Evolutionary conservation across 1,140 invertebrate species (phyloP).

Genomic region (Akabosia matsudoensis): DNA sequence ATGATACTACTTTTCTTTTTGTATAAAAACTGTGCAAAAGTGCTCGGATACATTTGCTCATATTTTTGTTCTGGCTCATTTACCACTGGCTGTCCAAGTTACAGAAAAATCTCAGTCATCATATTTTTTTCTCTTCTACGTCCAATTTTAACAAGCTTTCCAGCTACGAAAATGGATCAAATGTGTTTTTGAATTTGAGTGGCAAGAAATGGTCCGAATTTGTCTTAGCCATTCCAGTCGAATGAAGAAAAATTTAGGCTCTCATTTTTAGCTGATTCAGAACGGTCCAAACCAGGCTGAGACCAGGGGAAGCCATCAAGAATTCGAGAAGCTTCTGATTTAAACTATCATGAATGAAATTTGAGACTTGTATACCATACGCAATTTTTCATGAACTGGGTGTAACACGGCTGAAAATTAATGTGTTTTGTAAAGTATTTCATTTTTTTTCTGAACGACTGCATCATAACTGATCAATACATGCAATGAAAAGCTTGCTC

Average conservation of each 20-base stretch:
- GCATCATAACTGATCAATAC: background rate
- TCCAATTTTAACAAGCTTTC: background rate
- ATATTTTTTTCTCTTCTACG: background rate
- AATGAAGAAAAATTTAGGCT: too few species aligned
- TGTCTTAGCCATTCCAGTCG: background rate
- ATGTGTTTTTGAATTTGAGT: background rate
- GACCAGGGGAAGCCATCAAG: background rate
- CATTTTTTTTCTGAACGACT: background rate
- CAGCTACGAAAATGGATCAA: background rate
- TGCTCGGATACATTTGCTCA: background rate
- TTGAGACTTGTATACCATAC: too few species aligned
- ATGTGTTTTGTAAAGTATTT: background rate
- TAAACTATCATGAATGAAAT: background rate
- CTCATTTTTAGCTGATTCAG: background rate
- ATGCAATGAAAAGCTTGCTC: background rate
- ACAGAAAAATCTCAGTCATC: background rate
- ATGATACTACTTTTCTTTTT: too few species aligned
- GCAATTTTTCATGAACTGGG: too few species aligned
- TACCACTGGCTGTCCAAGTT: background rate
- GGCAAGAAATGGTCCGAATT: background rate
- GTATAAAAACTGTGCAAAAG: background rate
- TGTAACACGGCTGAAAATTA: background rate
- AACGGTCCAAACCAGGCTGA: background rate
- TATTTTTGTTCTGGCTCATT: background rate
- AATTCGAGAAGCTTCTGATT: background rate